phyloP scores from a whole-genome alignment of 2,888 invertebrate species.

The Microctonus brassicae region DNA sequence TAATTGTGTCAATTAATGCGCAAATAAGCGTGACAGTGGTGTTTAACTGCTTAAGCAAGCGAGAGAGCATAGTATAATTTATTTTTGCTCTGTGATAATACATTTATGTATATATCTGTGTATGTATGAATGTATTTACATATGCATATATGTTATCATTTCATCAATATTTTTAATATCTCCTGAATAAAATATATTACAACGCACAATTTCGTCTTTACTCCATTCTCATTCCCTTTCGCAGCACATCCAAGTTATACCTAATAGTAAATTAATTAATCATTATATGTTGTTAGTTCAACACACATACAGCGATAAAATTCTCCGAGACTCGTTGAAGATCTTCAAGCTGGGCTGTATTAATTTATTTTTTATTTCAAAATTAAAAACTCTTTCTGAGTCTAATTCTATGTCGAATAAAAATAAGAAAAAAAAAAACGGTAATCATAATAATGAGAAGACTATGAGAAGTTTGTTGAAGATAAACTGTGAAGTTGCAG shows the following conservation, averaged over 20 bases:
- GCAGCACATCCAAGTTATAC: slow-evolving; percentile 23
- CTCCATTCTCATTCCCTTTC: slow-evolving; percentile 36
- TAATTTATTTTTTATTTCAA: not conserved
- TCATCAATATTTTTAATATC: slow-evolving; percentile 15
- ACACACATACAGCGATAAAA: not conserved
- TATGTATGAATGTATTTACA: not conserved
- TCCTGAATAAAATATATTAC: slow-evolving; percentile 9
- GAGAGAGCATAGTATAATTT: slow-evolving; percentile 28
- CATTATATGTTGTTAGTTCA: slow-evolving; percentile 24
- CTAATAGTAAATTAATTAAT: slow-evolving; percentile 25
- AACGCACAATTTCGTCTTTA: slow-evolving; percentile 12
- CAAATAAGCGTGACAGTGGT: slow-evolving; percentile 41
- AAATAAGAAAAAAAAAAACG: slow-evolving; percentile 39
- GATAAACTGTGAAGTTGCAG: not conserved
- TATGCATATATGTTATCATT: not conserved
- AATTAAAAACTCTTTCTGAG: slow-evolving; percentile 23
- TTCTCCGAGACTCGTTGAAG: not conserved
- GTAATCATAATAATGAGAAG: slow-evolving; percentile 40
- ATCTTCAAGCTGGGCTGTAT: slow-evolving; percentile 14
- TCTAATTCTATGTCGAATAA: slow-evolving; percentile 36
- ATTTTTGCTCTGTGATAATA: slow-evolving; percentile 5
- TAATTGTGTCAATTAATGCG: slow-evolving; percentile 37
- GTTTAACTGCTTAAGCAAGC: slow-evolving; percentile 33
- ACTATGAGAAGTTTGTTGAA: not conserved
- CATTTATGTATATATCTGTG: not conserved